Conservation (phyloP, 2,797 vertebrate species). For the Uromys caudimaculatus region DNA sequence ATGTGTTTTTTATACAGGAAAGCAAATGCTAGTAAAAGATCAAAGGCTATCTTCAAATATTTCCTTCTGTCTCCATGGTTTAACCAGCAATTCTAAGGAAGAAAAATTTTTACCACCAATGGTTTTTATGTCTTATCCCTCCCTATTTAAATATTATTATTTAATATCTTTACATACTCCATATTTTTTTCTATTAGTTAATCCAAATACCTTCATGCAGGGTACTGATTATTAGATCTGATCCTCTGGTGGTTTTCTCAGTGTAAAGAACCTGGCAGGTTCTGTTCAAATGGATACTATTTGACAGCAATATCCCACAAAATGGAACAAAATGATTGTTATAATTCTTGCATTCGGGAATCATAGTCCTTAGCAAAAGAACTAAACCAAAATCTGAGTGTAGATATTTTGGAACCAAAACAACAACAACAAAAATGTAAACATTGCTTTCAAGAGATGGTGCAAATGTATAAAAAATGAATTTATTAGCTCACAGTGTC, state of each 20-base stretch:
- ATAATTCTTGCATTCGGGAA: slow-evolving; percentile 1
- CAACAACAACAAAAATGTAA: neutral
- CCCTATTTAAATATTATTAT: neutral
- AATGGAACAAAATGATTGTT: slow-evolving; percentile 5
- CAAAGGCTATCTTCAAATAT: slow-evolving; percentile 57
- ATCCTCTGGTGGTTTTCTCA: neutral
- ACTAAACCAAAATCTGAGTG: neutral
- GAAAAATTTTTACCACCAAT: neutral
- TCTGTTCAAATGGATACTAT: slow-evolving; percentile 2
- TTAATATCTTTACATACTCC: neutral
- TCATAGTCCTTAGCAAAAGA: neutral
- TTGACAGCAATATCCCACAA: slow-evolving; percentile 6
- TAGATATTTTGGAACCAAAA: neutral
- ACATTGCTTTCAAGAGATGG: neutral
- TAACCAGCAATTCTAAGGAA: slow-evolving; percentile 44
- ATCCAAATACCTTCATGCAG: neutral
- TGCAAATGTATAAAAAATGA: neutral
- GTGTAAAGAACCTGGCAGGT: neutral
- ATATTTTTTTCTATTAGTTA: slow-evolving; percentile 9
- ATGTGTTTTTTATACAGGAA: slow-evolving; percentile 64
- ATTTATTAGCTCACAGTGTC: neutral
- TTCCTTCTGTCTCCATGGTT: slow-evolving; percentile 44
- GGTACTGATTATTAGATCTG: slow-evolving; percentile 19
- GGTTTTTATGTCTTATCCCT: neutral
- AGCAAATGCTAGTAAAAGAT: slow-evolving; percentile 67